Conservation (phyloP, 2,113 vertebrate species). For the Scatophagus argus region DNA sequence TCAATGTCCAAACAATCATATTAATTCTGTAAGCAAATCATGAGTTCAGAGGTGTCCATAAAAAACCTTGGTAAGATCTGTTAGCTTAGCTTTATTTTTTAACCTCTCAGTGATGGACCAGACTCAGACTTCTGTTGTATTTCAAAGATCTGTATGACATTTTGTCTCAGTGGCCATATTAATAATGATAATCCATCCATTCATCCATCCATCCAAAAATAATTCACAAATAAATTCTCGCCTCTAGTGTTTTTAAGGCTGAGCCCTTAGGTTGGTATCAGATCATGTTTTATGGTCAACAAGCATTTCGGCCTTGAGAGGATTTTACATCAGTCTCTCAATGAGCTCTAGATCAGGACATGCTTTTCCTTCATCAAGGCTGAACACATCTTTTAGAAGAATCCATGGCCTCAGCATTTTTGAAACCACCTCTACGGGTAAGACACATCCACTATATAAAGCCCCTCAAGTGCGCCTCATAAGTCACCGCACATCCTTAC, state of each 20-base stretch:
- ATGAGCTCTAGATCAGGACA: constrained; percentile 77
- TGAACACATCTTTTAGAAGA: constrained; percentile 37
- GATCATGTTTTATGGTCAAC: constrained; percentile 68
- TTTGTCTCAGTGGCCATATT: background rate
- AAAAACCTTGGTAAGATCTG: background rate
- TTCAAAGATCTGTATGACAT: background rate
- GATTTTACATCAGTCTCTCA: constrained; percentile 25
- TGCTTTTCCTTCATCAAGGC: constrained; percentile 80
- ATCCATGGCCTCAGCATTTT: constrained; percentile 40
- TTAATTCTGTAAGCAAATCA: background rate
- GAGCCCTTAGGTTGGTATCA: constrained; percentile 42
- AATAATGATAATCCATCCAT: background rate
- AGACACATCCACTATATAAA: constrained; percentile 72
- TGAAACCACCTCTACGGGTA: background rate
- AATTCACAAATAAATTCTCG: background rate
- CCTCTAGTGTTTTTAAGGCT: background rate
- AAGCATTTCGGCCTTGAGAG: constrained; percentile 72
- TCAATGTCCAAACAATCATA: constrained; percentile 10
- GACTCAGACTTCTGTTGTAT: background rate
- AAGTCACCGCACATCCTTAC: background rate
- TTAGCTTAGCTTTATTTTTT: background rate
- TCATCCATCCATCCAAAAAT: no score
- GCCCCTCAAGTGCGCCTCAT: constrained; percentile 13
- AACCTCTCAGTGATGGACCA: background rate
- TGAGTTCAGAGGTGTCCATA: background rate